Evolutionary conservation across 2,888 invertebrate species (phyloP).

Genomic region (Drosophila tanythrix): DNA sequence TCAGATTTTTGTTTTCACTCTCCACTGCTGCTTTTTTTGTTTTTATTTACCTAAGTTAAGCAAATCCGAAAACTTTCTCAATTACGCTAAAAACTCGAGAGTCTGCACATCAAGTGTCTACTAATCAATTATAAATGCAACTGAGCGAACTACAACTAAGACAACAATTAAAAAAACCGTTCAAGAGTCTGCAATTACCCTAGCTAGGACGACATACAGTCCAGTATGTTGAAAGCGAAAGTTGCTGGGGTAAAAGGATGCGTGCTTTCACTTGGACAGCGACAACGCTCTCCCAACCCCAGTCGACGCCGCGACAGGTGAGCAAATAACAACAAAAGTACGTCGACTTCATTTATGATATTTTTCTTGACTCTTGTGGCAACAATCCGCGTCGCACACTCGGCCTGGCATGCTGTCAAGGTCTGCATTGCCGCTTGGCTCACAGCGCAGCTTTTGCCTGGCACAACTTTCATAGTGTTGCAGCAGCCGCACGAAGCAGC

Average conservation of each 20-base stretch:
- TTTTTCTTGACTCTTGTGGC: slow-evolving; percentile 37
- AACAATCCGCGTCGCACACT: slow-evolving; percentile 40
- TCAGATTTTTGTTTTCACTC: not conserved
- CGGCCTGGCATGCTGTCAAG: slow-evolving; percentile 48
- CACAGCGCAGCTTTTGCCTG: slow-evolving; percentile 66
- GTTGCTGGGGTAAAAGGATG: slow-evolving; percentile 26
- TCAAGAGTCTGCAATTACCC: slow-evolving; percentile 36
- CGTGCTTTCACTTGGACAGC: slow-evolving; percentile 34
- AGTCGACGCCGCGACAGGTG: slow-evolving; percentile 33
- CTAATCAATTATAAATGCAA: slow-evolving; percentile 62
- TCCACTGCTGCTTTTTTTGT: not conserved
- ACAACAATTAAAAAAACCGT: slow-evolving; percentile 38
- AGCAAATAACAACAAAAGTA: slow-evolving; percentile 44
- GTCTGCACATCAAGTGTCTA: slow-evolving; percentile 16
- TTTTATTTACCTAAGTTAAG: slow-evolving; percentile 2
- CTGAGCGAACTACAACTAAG: slow-evolving; percentile 25
- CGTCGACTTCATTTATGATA: slow-evolving; percentile 43
- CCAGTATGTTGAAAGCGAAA: slow-evolving; percentile 41
- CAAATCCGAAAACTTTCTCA: slow-evolving; percentile 40
- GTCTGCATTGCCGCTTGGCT: slow-evolving; percentile 47
- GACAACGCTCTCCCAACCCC: not conserved
- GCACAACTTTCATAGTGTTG: slow-evolving; percentile 35
- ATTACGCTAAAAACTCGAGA: slow-evolving; percentile 42
- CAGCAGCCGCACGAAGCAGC: slow-evolving; percentile 15
- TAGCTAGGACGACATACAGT: slow-evolving; percentile 6